Evolutionary conservation across 2,888 invertebrate genomes (phyloP), one percentile per base, ranked within the genome.

Genomic region (Sarcophaga rosellei): DNA sequence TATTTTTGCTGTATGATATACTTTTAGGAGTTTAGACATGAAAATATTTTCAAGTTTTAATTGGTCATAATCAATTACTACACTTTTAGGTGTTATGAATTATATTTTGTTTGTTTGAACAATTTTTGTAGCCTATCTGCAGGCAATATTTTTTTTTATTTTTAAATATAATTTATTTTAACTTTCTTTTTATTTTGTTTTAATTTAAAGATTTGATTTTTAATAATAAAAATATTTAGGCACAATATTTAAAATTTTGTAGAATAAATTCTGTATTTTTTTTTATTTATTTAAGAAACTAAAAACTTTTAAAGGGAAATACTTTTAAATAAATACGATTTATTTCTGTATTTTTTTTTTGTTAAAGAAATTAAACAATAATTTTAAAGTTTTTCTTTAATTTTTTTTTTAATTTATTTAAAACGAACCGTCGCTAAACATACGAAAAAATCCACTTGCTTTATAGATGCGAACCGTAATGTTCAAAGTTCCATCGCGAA

Each of bases 401-500:
- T 20, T 66, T 62, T 66, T 59, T 68, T 23, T 20, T 75, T 47
- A 35, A 45, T 65, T 78, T 47, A 57, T 77, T 69, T 35, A 44
- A 75, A 74, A 84, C 57, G 81, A 81, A 80, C 78, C 82, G 76
- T 61, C 47, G 8, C 65, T 35, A 20, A 15, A 66, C 61, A 77
- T 61, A 66, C 61, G 47, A 63, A 73, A 35, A 35, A 35, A 35
- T 59, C 17, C 77, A 77, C 53, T 61, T 61, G 10, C 21, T 20
- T 61, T 53, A 17, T 1, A 66, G 35, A 21, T 90, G 89, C 90
- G 91, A 92, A 91, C 92, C 92, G 91, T 90, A 90, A 90, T 90
- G 90, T 92, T 92, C 92, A 92, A 92, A 92, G 91, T 92, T 92
- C 91, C 92, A 92, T 92, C 91, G 92, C 92, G 91, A 90, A 91